phyloP scores from a whole-genome alignment of 2,888 invertebrate genomes.

The Dichetophora obliterata region DNA sequence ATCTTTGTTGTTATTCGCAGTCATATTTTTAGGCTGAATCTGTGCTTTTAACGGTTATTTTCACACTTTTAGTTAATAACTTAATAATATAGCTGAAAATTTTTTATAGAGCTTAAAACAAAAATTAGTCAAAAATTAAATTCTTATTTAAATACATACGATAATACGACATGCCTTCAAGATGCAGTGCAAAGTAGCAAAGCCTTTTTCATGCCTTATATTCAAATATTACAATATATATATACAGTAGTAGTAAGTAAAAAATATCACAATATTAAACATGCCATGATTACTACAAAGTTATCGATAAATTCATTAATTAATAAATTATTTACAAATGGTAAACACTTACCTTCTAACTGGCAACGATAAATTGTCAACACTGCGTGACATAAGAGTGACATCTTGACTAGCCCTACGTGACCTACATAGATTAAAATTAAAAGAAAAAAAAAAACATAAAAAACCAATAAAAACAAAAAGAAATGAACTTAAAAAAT shows the following conservation, averaged over 20 bases:
- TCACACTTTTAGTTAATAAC: background rate
- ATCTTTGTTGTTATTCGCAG: no score
- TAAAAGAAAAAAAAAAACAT: constrained; percentile 56
- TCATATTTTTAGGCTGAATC: no score
- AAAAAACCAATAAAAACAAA: constrained; percentile 38
- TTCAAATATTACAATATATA: no score
- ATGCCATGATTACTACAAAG: background rate
- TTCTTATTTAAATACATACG: background rate
- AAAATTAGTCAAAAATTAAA: background rate
- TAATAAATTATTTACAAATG: background rate
- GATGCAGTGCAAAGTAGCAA: background rate
- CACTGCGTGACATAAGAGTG: constrained; percentile 76
- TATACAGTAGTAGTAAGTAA: no score
- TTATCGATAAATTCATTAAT: background rate
- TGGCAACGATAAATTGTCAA: constrained; percentile 76
- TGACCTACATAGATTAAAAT: constrained; percentile 76
- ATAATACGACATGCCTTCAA: background rate
- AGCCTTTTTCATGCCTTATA: background rate
- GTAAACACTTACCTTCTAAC: constrained; percentile 73
- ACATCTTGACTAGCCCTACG: constrained; percentile 89
- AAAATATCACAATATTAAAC: background rate
- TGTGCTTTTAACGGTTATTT: constrained; percentile 4
- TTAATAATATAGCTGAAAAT: no score
- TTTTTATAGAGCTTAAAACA: no score
- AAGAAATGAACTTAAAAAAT: constrained; percentile 32